Conservation (phyloP, 2,113 vertebrate genomes). For the Lutjanus erythropterus region DNA sequence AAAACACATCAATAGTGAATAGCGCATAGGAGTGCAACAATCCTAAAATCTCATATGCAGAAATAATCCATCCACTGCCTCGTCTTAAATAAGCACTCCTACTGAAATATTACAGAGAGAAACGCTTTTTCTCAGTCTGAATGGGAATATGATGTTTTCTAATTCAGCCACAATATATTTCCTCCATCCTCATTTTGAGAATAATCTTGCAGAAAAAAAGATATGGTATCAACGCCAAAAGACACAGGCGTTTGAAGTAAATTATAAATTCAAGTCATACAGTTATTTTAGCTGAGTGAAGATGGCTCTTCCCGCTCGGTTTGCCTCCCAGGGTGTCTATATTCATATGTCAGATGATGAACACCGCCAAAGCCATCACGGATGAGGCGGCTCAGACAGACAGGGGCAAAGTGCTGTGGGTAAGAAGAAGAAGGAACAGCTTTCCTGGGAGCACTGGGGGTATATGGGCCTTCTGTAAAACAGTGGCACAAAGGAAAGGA, state of each 20-base stretch:
- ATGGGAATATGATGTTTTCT: conserved; percentile 11
- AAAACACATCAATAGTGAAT: conserved; percentile 68
- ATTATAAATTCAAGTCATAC: conserved; percentile 50
- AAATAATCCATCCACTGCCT: conserved; percentile 27
- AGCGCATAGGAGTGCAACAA: conserved; percentile 20
- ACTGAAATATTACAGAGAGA: not conserved
- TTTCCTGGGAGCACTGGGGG: conserved; percentile 57
- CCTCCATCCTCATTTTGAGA: not conserved
- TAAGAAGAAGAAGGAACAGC: conserved; percentile 60
- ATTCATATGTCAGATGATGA: conserved; percentile 59
- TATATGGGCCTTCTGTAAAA: conserved; percentile 65
- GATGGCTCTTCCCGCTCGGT: conserved; percentile 31
- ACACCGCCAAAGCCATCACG: conserved; percentile 37
- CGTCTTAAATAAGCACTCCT: not conserved
- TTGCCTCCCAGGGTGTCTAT: conserved; percentile 54
- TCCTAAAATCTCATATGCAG: conserved; percentile 10
- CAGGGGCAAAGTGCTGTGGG: conserved; percentile 62
- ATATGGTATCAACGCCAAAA: not conserved
- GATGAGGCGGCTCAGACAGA: conserved; percentile 49
- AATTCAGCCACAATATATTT: not conserved
- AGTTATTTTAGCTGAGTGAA: conserved; percentile 56
- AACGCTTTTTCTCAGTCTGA: conserved; percentile 4
- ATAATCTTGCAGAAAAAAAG: not conserved
- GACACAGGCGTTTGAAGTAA: conserved; percentile 15
- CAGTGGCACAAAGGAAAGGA: conserved; percentile 66